Percentiles rank a stretch among this genome's conserved stretches.
These are phyloP conservation scores for Myotis lucifugus DNA, from an alignment of 2,113 vertebrate species.

Conservation along the genomic window DNA sequence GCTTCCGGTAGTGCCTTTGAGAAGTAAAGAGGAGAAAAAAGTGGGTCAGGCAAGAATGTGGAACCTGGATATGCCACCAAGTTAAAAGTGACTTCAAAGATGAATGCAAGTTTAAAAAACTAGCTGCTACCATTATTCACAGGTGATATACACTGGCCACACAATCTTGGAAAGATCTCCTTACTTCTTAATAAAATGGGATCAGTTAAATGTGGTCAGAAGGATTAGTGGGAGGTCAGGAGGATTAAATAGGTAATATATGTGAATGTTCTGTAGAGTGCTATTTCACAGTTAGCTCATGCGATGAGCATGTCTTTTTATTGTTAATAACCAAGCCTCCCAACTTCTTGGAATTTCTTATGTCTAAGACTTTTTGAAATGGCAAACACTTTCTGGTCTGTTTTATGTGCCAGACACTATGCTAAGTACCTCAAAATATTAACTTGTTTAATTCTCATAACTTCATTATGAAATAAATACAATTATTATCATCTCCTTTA, in stretches of 20 bases:
- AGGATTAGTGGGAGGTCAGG: background rate
- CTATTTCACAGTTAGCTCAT: background rate
- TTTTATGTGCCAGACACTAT: background rate
- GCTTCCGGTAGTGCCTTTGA: background rate
- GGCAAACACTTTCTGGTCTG: background rate
- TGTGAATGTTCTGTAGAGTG: background rate
- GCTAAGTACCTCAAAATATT: slow-evolving; percentile 12
- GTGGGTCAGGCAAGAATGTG: background rate
- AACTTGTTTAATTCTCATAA: background rate
- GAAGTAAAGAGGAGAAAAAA: background rate
- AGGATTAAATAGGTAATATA: background rate
- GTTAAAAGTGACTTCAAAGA: background rate
- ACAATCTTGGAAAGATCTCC: background rate
- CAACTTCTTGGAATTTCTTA: background rate
- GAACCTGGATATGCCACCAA: background rate
- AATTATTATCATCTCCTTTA: background rate
- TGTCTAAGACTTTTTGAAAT: background rate
- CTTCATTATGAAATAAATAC: background rate
- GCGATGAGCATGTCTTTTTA: background rate
- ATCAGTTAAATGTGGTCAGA: background rate
- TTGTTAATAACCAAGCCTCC: background rate
- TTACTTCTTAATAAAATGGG: background rate
- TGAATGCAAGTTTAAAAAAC: background rate
- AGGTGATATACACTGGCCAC: background rate
- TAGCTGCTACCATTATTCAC: background rate